These are phyloP conservation scores for Brachionus plicatilis DNA, from an alignment of 1,140 invertebrate genomes.

Conservation along the genomic window DNA sequence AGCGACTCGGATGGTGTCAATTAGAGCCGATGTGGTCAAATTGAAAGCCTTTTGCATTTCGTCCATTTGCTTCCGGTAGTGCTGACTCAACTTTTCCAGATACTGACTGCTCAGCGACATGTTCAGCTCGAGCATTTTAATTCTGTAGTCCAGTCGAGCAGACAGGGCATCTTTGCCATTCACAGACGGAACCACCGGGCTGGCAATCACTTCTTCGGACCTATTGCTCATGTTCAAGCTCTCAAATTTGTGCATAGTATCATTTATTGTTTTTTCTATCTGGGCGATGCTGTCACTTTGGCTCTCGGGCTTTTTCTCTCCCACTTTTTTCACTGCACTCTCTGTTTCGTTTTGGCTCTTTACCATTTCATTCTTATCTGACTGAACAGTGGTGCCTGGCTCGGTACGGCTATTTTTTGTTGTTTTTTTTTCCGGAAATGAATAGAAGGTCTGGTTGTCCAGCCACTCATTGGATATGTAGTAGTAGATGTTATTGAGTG, in stretches of 20 bases:
- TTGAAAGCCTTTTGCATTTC: constrained; percentile 78
- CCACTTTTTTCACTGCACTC: not conserved
- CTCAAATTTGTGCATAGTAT: not conserved
- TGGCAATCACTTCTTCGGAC: not conserved
- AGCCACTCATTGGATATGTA: constrained; percentile 25
- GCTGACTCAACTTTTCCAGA: constrained; percentile 78
- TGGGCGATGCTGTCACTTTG: not conserved
- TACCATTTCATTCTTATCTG: not conserved
- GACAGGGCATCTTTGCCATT: constrained; percentile 17
- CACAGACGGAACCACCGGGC: not conserved
- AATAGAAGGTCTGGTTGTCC: not conserved
- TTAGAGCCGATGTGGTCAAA: constrained; percentile 67
- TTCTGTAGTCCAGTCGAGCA: not conserved
- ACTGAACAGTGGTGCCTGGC: not conserved
- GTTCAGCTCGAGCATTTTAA: constrained; percentile 70
- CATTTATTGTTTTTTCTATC: not conserved
- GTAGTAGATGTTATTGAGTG: not conserved
- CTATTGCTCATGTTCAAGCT: not conserved
- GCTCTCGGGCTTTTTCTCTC: not conserved
- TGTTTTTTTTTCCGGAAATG: not conserved
- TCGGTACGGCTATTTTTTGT: not conserved
- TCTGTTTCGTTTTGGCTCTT: not conserved
- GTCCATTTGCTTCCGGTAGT: constrained; percentile 88
- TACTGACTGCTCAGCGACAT: constrained; percentile 88
- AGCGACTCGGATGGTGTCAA: constrained; percentile 66